These are phyloP conservation scores for Cataglyphis cursor DNA, from an alignment of 2,888 invertebrate genomes.

Conservation along the genomic window DNA sequence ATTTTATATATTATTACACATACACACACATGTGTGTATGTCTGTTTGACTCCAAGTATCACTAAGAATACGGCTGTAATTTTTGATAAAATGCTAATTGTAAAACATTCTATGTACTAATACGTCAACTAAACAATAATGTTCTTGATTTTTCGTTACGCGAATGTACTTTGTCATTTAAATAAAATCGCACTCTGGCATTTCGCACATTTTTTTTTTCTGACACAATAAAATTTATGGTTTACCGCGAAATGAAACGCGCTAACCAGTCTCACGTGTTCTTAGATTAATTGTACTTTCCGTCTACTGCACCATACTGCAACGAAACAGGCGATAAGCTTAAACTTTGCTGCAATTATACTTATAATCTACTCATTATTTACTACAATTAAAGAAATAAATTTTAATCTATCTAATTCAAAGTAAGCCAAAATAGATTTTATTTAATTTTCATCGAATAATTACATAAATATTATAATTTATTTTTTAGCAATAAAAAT, in stretches of 20 bases:
- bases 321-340: slow-evolving; percentile 22
- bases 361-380: not conserved
- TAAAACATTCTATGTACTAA: not conserved
- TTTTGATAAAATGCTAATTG: not conserved
- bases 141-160: not conserved
- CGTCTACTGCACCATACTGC: not conserved
- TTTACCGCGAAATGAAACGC: not conserved
- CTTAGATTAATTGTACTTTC: slow-evolving; percentile 38
- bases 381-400: not conserved
- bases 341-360: slow-evolving; percentile 10
- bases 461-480: not conserved
- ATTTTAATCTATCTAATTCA: not conserved
- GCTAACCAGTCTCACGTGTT: slow-evolving; percentile 16
- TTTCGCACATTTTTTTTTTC: slow-evolving; percentile 13
- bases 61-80: not conserved
- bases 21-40: not conserved
- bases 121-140: not conserved
- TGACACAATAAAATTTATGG: slow-evolving; percentile 30
- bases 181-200: slow-evolving; percentile 1
- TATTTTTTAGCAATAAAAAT: not conserved
- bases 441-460: slow-evolving; percentile 1
- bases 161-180: not conserved
- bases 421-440: not conserved
- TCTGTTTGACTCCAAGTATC: not conserved
- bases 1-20: not conserved